Evolutionary conservation across 1,140 invertebrate species (phyloP), one percentile per base, ranked within the genome.

Genomic region (Drosophila auraria): DNA sequence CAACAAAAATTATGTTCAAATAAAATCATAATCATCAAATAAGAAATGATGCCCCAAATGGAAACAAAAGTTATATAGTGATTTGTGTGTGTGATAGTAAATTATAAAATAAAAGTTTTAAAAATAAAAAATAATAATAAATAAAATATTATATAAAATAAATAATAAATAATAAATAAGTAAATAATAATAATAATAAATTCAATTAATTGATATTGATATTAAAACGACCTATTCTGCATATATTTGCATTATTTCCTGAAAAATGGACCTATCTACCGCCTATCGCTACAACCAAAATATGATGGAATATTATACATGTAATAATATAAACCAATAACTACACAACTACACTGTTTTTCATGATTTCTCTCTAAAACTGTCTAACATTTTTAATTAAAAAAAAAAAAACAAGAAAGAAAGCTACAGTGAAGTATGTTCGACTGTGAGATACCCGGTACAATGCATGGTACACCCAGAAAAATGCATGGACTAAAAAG

Each of bases 271-370:
- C 94, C 95, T 98, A 80, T 97, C 97, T 82, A 98, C 97, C 73
- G 97, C 97, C 74, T 98, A 99, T 93, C 95, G 98, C 91, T 99
- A 99, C 94, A 99, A 98, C 94, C 98, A 98, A 92, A 98, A 98
- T 93, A 98, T 99, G 97, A 98, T 99, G 98, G 98, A 99, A 94
- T 99, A 98, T 94, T 99, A 99, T 93, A 98, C 98, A 93, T 99
- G 98, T 98, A 96, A 98, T 97, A 47, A 5, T 33, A 30, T 45
- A 14, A n/a, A 33, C 17, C 6, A 36, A 42, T 42, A 30, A 12
- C 11, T 11, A 36, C 33, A 36, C 33, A 36, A 36, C 9, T 36
- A 23, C 38, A 38, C 36, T 23, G 72, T 45, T 36, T 54, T 36
- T 2, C 14, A 6, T 11, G n/a, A 4, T 42, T 42, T 40, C 14